Percentiles rank a stretch among this genome's conserved stretches.
These are phyloP conservation scores for Eupithecia tripunctaria DNA, from an alignment of 2,888 invertebrate species.

Conservation along the genomic window DNA sequence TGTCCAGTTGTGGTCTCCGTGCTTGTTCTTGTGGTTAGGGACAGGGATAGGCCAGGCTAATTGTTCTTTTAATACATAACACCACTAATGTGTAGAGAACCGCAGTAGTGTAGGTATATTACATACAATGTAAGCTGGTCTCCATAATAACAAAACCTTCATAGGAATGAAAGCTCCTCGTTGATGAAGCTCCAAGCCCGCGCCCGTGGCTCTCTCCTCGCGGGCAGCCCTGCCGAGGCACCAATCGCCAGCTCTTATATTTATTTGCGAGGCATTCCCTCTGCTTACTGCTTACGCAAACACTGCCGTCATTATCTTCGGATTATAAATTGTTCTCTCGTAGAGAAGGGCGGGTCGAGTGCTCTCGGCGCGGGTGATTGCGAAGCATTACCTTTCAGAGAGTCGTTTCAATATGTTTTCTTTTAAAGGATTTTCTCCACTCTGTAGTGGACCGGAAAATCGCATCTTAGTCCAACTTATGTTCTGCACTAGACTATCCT, in stretches of 20 bases:
- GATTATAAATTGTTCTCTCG: conserved; percentile 32
- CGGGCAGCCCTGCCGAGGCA: background rate
- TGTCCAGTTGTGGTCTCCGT: too few species aligned
- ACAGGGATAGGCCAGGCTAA: too few species aligned
- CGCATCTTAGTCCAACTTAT: background rate
- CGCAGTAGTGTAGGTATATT: too few species aligned
- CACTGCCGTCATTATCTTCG: conserved; percentile 37
- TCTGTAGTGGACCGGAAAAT: background rate
- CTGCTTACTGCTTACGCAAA: conserved; percentile 43
- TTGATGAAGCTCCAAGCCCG: background rate
- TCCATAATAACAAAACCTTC: background rate
- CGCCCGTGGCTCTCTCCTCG: background rate
- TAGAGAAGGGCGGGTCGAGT: conserved; percentile 22
- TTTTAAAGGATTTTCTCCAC: background rate
- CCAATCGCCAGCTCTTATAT: conserved; percentile 38
- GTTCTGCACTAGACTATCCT: background rate
- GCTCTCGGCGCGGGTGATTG: conserved; percentile 6
- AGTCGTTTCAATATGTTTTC: background rate
- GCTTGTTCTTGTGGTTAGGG: too few species aligned
- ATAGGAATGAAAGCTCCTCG: background rate
- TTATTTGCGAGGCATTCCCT: conserved; percentile 38
- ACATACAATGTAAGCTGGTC: background rate
- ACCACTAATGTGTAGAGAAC: too few species aligned
- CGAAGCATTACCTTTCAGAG: background rate
- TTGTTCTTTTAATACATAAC: too few species aligned